Base-by-base conservation (phyloP, 53 echinoderm and acorn worm genomes). In the Hippasteria phrygiana region DNA sequence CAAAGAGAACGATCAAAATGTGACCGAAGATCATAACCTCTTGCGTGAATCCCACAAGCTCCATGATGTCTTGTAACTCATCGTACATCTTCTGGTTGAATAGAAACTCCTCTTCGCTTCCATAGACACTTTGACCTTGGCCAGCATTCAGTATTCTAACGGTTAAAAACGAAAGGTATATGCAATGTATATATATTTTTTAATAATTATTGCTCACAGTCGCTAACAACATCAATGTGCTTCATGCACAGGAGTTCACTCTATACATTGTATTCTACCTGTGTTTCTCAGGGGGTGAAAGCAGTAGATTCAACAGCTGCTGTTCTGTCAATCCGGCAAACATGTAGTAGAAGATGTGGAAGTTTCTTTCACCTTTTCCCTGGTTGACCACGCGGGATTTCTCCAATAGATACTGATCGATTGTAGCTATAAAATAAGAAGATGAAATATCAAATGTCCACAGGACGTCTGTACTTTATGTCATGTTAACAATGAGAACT, bases 321-420 rank as follows among this genome's bases (percentile, higher is more conserved):
- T 96, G 93, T 75, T 99, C 95, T 35, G 96, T 99, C 77, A 99
- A 59, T 53, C 99, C 99, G 16, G 99, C 99, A 87, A 99, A 99
- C 93, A 99, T 91, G 70, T 96, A 99, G 73, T 99, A 99, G 87
- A 99, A 99, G 55, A 96, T 93, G 73, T 99, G 99, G 69, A 99
- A 99, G 75, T 99, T 99, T 42, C 93, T 91, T 55, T 99, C 99
- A 34, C 90, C 93, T 38, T 76, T 88, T 10, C 91, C 94, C 55
- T 93, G 94, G 38, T 42, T 83, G 17, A 99, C 94, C 2, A 99
- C 94, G 42, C 99, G 88, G 16, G 99, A 99, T 77, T 99, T 99
- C 87, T 99, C 99, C 18, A 99, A 78, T 11, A 99, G 78, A 87
- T 96, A 99, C 45, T 96, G 93, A 64, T 99, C 96, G 22, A 99